Percentiles rank a stretch among this genome's conserved stretches.
Evolutionary conservation across 2,888 invertebrate species (phyloP).

Genomic region (Zygogramma bicolorata): DNA sequence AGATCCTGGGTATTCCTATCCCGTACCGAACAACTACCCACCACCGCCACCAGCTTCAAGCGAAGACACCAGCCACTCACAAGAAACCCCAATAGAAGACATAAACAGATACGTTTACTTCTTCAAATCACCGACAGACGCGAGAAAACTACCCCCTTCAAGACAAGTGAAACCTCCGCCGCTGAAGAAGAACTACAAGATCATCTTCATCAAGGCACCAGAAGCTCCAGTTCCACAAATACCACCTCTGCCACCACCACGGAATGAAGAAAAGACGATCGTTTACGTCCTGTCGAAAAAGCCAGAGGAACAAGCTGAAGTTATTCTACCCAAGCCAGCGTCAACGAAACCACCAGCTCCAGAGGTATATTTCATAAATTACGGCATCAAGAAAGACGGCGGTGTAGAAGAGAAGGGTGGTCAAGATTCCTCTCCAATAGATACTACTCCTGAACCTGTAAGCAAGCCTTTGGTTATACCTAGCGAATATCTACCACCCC

Average conservation of each 20-base stretch:
- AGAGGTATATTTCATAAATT: conserved; percentile 90
- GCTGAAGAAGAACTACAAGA: conserved; percentile 39
- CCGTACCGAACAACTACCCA: background rate
- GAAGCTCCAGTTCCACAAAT: conserved; percentile 2
- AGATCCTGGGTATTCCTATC: conserved; percentile 12
- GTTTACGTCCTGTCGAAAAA: conserved; percentile 91
- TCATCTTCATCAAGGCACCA: conserved; percentile 48
- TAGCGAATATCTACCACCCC: background rate
- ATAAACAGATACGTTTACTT: conserved; percentile 28
- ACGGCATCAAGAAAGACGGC: conserved; percentile 77
- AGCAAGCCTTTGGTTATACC: background rate
- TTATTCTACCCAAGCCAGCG: conserved; percentile 80
- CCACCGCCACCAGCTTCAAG: background rate
- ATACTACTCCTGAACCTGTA: background rate
- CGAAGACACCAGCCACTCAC: background rate
- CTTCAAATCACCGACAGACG: conserved; percentile 20
- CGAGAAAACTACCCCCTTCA: background rate
- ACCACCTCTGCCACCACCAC: conserved; percentile 65
- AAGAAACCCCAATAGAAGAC: background rate
- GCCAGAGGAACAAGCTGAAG: conserved; percentile 85
- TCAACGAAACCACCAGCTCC: conserved; percentile 89
- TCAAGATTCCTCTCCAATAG: background rate
- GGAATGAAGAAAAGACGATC: conserved; percentile 88
- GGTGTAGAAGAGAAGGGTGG: background rate
- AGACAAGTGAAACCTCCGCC: background rate